Base-by-base conservation (phyloP, 2,797 vertebrate genomes). In the Anableps anableps region DNA sequence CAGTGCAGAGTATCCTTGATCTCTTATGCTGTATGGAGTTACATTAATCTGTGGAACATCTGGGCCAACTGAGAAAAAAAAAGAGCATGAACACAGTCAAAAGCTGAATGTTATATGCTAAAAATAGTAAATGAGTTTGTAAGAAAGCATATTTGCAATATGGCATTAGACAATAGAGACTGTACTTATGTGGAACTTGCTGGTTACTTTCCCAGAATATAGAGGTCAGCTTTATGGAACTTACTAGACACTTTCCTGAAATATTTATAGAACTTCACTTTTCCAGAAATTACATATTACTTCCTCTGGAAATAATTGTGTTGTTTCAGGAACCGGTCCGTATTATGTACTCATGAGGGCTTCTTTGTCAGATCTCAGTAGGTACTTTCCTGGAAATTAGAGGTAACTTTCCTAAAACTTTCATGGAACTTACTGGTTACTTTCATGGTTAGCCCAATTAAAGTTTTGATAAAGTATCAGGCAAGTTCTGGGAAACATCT, bases 21-120 rank as follows among this genome's bases (percentile, higher is more conserved):
- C 96, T 0, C 92, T 95, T 0, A 97, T 84, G 16, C 94, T 96
- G 89, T 95, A 96, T 0, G 97, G 97, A 80, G 97, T 96, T 87
- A 97, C 85, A 0, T 93, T 94, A 86, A 98, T 97, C 82, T 95
- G 93, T 0, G 97, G 97, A 51, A 94, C 83, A 9, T 98, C 97
- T 0, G 97, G 97, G 43, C 97, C 97, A 8, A 95, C 97, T 99
- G 88, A 0, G 68, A 71, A 77, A 51, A 82, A 50, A 9, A 78
- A 16, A n/a, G 55, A 64, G 26, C 13, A 3, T n/a, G 17, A 38
- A 64, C 29, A 66, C 19, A 47, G 11, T 64, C 17, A 45, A 16
- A 6, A 50, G 29, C 17, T 21, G n/a, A 45, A 62, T 9, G 3
- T 14, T 26, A 4, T 55, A 4, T 55, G 23, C 21, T 38, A 3